These are phyloP conservation scores for Pelecanus crispus DNA, from an alignment of 2,113 vertebrate species.

Conservation along the genomic window DNA sequence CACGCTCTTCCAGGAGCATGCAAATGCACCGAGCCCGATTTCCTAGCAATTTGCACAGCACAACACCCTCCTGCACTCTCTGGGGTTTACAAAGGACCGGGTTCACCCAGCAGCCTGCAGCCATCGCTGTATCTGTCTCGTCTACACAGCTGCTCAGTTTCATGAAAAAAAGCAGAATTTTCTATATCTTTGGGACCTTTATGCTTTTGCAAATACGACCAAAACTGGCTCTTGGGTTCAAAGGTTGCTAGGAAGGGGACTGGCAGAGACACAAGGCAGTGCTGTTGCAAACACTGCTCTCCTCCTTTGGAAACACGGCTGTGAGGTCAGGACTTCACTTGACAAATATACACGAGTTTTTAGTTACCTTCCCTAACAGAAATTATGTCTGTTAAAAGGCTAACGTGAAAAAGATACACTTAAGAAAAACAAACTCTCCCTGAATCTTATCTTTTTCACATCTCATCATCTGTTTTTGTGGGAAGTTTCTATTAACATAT, in stretches of 20 bases:
- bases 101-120: not conserved
- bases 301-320: not conserved
- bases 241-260: not conserved
- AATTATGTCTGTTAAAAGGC: not conserved
- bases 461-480: not conserved
- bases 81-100: rapidly evolving
- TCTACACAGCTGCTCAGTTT: not conserved
- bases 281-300: not conserved
- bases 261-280: not conserved
- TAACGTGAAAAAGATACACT: not conserved
- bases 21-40: rapidly evolving
- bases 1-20: not conserved
- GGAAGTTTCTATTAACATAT: not conserved
- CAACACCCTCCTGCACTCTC: rapidly evolving
- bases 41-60: not conserved
- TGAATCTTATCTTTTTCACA: constrained; percentile 3
- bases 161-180: not conserved
- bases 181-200: not conserved
- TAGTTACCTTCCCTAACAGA: not conserved
- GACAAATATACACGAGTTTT: not conserved
- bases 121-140: not conserved
- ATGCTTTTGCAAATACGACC: not conserved
- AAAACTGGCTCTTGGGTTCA: not conserved
- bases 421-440: not conserved
- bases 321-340: not conserved